Percentiles rank a stretch among this genome's conserved stretches.
Evolutionary conservation across 2,113 vertebrate genomes (phyloP).

Genomic region (Pelodiscus sinensis): DNA sequence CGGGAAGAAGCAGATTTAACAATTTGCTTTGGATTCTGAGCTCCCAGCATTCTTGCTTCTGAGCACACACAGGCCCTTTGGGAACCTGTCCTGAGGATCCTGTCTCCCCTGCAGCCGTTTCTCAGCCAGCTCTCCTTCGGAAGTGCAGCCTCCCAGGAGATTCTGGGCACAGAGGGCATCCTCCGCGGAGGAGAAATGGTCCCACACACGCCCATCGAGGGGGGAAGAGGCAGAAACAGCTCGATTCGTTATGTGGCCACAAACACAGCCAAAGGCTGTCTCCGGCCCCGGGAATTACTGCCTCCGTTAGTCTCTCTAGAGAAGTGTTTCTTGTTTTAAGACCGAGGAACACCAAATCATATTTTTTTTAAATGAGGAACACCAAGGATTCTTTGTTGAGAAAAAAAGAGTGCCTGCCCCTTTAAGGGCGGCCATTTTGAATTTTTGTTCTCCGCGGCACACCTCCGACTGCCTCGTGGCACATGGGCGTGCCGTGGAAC

Average conservation of each 20-base stretch:
- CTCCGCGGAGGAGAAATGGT: background rate
- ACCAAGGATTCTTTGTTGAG: too few species aligned
- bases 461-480: too few species aligned
- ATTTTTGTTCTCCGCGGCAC: too few species aligned
- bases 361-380: too few species aligned
- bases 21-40: background rate
- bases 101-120: background rate
- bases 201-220: background rate
- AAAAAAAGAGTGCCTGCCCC: too few species aligned
- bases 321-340: too few species aligned
- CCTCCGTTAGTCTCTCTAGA: background rate
- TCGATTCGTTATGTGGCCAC: background rate
- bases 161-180: background rate
- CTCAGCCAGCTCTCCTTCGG: background rate
- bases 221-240: background rate
- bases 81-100: background rate
- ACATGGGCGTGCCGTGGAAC: too few species aligned
- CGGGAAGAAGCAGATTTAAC: background rate
- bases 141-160: background rate
- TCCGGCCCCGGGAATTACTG: background rate
- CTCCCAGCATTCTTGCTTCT: background rate
- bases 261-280: background rate
- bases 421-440: too few species aligned
- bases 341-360: too few species aligned
- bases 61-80: background rate